Conservation (phyloP, 1,140 invertebrate genomes). For the Alviniconcha marisindica region DNA sequence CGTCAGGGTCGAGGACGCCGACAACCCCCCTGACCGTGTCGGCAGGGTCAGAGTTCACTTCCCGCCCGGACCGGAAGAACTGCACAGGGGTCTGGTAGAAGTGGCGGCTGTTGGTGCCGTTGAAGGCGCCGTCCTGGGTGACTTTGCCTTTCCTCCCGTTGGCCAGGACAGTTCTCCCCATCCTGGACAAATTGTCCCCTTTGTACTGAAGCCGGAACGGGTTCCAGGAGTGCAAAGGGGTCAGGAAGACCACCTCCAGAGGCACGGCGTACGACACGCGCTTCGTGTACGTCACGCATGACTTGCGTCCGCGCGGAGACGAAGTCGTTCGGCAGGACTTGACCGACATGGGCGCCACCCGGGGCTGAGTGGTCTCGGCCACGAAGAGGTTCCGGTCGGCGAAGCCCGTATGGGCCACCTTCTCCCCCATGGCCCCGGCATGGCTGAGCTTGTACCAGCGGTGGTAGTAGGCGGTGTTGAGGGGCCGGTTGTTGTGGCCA, state of each 20-base stretch:
- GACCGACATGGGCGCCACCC: constrained; percentile 47
- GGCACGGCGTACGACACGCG: constrained; percentile 63
- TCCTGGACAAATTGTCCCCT: constrained; percentile 24
- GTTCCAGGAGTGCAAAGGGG: constrained; percentile 65
- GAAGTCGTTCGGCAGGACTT: constrained; percentile 28
- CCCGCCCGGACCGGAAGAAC: constrained; percentile 48
- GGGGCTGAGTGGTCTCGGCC: constrained; percentile 58
- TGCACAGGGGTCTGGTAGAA: constrained; percentile 57
- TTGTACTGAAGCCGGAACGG: constrained; percentile 58
- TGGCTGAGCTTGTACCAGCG: constrained; percentile 51
- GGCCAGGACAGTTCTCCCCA: neutral
- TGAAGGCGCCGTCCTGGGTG: constrained; percentile 46
- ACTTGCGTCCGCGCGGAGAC: neutral
- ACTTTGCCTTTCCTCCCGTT: constrained; percentile 34
- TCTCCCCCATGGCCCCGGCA: constrained; percentile 56
- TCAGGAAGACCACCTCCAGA: constrained; percentile 65
- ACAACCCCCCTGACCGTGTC: constrained; percentile 53
- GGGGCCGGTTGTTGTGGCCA: constrained; percentile 36
- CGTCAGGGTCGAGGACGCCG: constrained; percentile 52
- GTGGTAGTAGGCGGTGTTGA: constrained; percentile 65
- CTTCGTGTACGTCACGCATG: constrained; percentile 13
- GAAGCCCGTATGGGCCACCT: constrained; percentile 54
- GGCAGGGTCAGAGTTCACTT: constrained; percentile 47
- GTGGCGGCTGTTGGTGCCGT: constrained; percentile 50
- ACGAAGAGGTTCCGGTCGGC: constrained; percentile 60